Base-by-base conservation (phyloP, 2,113 vertebrate species). In the Pleuronectes platessa region DNA sequence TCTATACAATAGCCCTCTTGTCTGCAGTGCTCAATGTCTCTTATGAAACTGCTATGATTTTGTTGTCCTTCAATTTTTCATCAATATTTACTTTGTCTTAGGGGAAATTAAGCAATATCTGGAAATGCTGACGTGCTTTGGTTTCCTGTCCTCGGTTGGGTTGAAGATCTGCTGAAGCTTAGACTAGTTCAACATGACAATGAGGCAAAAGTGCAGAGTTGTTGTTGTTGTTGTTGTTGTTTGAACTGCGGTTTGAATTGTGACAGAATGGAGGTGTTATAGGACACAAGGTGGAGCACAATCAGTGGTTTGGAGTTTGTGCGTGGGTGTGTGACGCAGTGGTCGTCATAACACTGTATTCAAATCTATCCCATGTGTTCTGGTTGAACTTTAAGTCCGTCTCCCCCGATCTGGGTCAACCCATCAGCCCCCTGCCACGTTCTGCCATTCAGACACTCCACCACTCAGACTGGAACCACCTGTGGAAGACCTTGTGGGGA, bases 341-440 rank as follows among this genome's bases (percentile, higher is more conserved):
- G 42, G 62, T 73, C 68, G 74, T 31, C 31, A 7, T 31, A 7
- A 31, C 31, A 31, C 31, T 7, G 31, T 31, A 31, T 31, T 31
- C 31, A 31, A 31, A 31, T 5, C 31, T 7, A 31, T 7, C 31
- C 31, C 31, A 31, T 31, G 31, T 31, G 5, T 7, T 18, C 64
- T 68, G 69, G 70, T 68, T 85, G 76, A 88, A 84, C 71, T 82
- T 82, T 62, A 62, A 74, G 53, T 81, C 69, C 76, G 72, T 66
- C 61, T 82, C 21, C 26, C 20, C 35, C 20, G 65, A 86, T 87
- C 76, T 92, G 75, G 86, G 86, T 89, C 86, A 88, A 51, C 68
- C 75, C 74, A 81, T 84, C 68, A 76, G 51, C 51, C 74, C 51
- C 85, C 78, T 47, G 20, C 76, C 21, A 27, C 1, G 54, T 72